Evolutionary conservation across 2,113 vertebrate genomes (phyloP).

Genomic region (Benitochromis conjunctus): DNA sequence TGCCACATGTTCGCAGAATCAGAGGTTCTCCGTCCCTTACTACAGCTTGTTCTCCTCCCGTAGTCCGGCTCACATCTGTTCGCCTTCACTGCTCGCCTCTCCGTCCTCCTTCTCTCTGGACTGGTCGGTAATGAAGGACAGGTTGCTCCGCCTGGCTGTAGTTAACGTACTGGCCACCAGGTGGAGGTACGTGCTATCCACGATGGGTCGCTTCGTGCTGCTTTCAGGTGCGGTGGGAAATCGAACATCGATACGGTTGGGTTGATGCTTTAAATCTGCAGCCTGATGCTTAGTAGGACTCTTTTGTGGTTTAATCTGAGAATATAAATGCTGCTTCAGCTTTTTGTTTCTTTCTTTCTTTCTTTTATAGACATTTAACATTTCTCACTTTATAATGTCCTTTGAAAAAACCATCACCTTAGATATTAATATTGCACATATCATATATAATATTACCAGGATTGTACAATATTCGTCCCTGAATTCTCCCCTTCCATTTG

Average conservation of each 20-base stretch:
- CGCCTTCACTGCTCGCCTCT: constrained; percentile 44
- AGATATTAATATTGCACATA: neutral
- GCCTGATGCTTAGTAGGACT: neutral
- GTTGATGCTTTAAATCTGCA: neutral
- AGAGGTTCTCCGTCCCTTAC: constrained; percentile 41
- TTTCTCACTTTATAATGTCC: neutral
- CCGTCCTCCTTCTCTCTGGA: constrained; percentile 45
- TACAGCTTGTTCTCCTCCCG: constrained; percentile 45
- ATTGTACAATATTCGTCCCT: neutral
- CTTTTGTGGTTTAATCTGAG: neutral
- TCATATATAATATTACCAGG: neutral
- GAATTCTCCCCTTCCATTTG: neutral
- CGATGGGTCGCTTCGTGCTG: neutral
- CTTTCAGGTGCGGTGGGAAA: constrained; percentile 25
- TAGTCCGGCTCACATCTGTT: constrained; percentile 78
- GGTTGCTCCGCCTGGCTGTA: constrained; percentile 79
- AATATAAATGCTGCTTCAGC: neutral
- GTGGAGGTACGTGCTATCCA: constrained; percentile 21
- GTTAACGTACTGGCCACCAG: constrained; percentile 35
- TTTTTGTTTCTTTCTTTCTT: accelerated
- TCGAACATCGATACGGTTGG: accelerated
- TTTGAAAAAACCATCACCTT: neutral
- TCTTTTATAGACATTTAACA: neutral
- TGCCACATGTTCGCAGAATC: constrained; percentile 85
- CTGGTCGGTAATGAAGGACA: constrained; percentile 53